phyloP scores from a whole-genome alignment of 2,888 invertebrate species.

The Pegoplata infirma region DNA sequence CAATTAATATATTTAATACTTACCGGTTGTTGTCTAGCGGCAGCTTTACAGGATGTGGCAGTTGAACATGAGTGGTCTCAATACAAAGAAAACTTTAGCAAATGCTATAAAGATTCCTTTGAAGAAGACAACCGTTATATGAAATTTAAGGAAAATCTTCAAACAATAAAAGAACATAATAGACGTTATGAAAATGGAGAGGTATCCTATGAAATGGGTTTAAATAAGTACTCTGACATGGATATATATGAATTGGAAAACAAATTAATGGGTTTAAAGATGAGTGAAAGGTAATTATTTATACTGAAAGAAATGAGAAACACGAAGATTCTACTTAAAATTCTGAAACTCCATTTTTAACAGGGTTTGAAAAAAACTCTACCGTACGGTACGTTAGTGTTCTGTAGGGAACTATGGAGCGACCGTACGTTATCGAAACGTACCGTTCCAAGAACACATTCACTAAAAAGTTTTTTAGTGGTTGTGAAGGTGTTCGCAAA shows the following conservation, averaged over 20 bases:
- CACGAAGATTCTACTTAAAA: no score
- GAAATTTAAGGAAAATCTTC: slow-evolving; percentile 92
- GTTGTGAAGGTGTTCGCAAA: no score
- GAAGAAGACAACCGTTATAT: slow-evolving; percentile 82
- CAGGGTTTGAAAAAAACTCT: no score
- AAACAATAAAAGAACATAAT: slow-evolving; percentile 91
- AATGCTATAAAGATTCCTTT: neutral
- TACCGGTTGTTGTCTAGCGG: slow-evolving; percentile 1
- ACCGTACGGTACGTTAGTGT: no score
- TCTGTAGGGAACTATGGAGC: no score
- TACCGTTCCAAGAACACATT: no score
- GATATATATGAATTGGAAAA: slow-evolving; percentile 88
- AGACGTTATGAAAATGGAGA: slow-evolving; percentile 83
- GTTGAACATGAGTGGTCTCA: slow-evolving; percentile 6
- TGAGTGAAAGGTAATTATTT: neutral
- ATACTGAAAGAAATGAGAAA: slow-evolving; percentile 56
- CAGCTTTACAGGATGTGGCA: neutral
- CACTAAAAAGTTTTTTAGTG: no score
- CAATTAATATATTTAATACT: neutral
- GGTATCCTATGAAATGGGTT: slow-evolving; percentile 83
- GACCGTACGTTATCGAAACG: no score
- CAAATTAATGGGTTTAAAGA: neutral
- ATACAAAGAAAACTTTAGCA: slow-evolving; percentile 23
- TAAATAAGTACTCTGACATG: slow-evolving; percentile 93
- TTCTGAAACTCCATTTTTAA: no score